phyloP scores from a whole-genome alignment of 2,797 vertebrate species.

The Astyanax mexicanus region DNA sequence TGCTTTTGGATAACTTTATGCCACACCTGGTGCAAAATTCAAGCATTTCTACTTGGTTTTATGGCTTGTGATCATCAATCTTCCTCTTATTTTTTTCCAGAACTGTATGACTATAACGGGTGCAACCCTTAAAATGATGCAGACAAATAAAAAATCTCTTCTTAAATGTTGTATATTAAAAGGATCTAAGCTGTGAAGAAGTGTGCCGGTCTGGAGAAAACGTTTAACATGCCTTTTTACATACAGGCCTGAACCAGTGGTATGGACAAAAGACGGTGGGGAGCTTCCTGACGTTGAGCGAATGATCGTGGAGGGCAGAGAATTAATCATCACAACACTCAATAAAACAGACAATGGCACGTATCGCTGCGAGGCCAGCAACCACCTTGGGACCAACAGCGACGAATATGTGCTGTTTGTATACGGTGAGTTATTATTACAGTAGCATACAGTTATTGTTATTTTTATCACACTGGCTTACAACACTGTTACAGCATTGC shows the following conservation, averaged over 20 bases:
- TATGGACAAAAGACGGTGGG: slow-evolving; percentile 97
- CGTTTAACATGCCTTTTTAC: slow-evolving; percentile 2
- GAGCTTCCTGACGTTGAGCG: slow-evolving; percentile 95
- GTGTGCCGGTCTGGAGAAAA: neutral
- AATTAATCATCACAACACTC: slow-evolving; percentile 93
- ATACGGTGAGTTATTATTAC: slow-evolving; percentile 87
- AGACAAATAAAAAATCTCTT: neutral
- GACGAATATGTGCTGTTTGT: slow-evolving; percentile 96
- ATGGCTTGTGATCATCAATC: too few relatives aligned
- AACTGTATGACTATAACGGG: too few relatives aligned
- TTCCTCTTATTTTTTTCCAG: too few relatives aligned
- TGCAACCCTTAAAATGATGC: too few relatives aligned
- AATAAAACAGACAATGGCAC: slow-evolving; percentile 99
- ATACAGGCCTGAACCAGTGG: slow-evolving; percentile 91
- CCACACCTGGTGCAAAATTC: too few relatives aligned
- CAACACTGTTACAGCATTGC: neutral
- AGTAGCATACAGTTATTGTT: neutral
- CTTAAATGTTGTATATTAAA: neutral
- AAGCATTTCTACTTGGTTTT: too few relatives aligned
- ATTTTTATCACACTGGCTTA: neutral
- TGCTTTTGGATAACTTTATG: too few relatives aligned
- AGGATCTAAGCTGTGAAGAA: neutral
- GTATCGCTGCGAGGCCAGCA: slow-evolving; percentile 96
- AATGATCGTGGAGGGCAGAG: slow-evolving; percentile 95
- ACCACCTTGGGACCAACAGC: slow-evolving; percentile 92